Evolutionary conservation across 2,888 invertebrate genomes (phyloP), one percentile per base, ranked within the genome.

Genomic region (Parnassius mnemosyne): DNA sequence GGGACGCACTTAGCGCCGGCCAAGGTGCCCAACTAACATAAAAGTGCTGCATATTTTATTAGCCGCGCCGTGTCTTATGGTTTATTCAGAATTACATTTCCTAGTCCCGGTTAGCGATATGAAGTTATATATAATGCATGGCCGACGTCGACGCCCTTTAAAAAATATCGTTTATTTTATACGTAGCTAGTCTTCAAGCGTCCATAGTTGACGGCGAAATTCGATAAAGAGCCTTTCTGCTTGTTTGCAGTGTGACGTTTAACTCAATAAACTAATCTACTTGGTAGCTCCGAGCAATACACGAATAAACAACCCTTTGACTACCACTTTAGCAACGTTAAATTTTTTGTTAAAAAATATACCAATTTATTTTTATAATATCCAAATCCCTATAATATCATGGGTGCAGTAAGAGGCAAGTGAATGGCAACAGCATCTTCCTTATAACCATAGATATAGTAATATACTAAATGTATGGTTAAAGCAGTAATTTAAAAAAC

Each of bases 11-110:
- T 83, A 86, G 83, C 72, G 75, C 70, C 71, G 79, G 74, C 74
- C 72, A 79, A 87, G 87, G 87, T 86, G 86, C 80, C 80, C 83
- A 84, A 89, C 80, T 87, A 86, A 88, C 84, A 89, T 85, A 87
- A 89, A 88, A 88, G 86, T 86, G 81, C 80, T 90, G 84, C 87
- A 90, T 90, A 89, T 86, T 90, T 89, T 84, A 90, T 84, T 81
- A 78, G 77, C 81, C 83, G 81, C 85, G 84, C 82, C 80, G 79
- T 81, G 77, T 72, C 77, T 82, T 74, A 87, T 90, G 79, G 85
- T 86, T 90, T 89, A 90, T 90, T 89, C 88, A 90, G 76, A 69
- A 70, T 78, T 76, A 85, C 85, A 88, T 87, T 85, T 84, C 83
- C 84, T 77, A 81, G 83, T 79, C 80, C 81, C 78, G 82, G 81